phyloP scores from a whole-genome alignment of 2,113 vertebrate genomes.

The Psettodes erumei region DNA sequence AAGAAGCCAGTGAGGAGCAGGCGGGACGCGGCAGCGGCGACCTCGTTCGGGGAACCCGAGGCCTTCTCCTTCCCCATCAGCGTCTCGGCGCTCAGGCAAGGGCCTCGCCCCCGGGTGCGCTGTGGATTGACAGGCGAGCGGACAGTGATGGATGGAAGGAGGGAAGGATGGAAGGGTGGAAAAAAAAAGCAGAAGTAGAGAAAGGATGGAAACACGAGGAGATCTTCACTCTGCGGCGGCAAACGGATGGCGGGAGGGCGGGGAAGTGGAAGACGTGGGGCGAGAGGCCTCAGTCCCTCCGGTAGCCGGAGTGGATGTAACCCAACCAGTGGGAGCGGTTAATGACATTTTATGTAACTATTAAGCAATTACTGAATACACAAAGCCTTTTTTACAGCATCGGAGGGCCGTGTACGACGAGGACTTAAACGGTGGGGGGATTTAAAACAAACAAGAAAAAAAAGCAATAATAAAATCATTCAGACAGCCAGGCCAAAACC shows the following conservation, averaged over 20 bases:
- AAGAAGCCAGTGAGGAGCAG: slow-evolving; percentile 24
- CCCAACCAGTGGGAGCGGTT: slow-evolving; percentile 78
- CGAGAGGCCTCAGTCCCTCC: slow-evolving; percentile 48
- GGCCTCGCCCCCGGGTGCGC: too few species aligned
- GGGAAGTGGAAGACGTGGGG: slow-evolving; percentile 34
- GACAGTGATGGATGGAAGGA: slow-evolving; percentile 47
- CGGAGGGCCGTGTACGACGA: slow-evolving; percentile 74
- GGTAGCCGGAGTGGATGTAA: slow-evolving; percentile 70
- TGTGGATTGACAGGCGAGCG: slow-evolving; percentile 51
- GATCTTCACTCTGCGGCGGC: too few species aligned
- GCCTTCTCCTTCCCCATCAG: slow-evolving; percentile 30
- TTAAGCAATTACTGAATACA: slow-evolving; percentile 89
- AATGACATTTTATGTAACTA: slow-evolving; percentile 83
- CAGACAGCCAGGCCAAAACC: slow-evolving; percentile 87
- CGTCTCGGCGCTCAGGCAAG: too few species aligned
- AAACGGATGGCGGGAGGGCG: slow-evolving; percentile 36
- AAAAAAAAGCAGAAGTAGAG: background rate
- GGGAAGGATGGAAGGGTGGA: background rate
- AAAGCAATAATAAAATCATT: slow-evolving; percentile 75
- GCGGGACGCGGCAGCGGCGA: slow-evolving; percentile 56
- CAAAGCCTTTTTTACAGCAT: slow-evolving; percentile 89
- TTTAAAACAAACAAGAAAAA: slow-evolving; percentile 57
- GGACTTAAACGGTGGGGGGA: slow-evolving; percentile 77
- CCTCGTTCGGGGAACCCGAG: slow-evolving; percentile 58
- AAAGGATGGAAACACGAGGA: slow-evolving; percentile 23